Conservation (phyloP, 2,888 invertebrate genomes). For the Spodoptera exigua region DNA sequence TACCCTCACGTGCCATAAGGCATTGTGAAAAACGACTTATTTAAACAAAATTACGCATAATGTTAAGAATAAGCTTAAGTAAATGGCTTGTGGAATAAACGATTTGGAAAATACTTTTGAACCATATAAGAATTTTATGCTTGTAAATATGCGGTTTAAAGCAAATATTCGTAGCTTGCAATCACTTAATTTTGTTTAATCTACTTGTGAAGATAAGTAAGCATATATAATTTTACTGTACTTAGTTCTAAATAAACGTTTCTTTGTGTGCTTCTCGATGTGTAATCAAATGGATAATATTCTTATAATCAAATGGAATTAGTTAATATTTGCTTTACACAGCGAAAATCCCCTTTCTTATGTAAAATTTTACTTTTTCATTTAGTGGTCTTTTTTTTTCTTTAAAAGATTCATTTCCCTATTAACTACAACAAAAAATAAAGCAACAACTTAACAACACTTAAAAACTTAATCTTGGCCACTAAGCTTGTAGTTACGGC, state of each 20-base stretch:
- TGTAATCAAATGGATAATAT: too few species aligned
- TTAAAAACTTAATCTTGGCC: slow-evolving; percentile 17
- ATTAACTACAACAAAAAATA: slow-evolving; percentile 8
- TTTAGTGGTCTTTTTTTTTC: too few species aligned
- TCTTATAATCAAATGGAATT: too few species aligned
- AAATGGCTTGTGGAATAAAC: slow-evolving; percentile 28
- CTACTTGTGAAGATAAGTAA: slow-evolving; percentile 21
- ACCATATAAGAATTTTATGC: slow-evolving; percentile 17
- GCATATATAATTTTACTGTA: slow-evolving; percentile 15
- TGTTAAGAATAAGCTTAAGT: slow-evolving; percentile 39
- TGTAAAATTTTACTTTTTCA: too few species aligned
- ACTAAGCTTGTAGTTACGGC: slow-evolving; percentile 40
- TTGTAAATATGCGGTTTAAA: not conserved
- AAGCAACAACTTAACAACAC: slow-evolving; percentile 20
- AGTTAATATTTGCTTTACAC: too few species aligned
- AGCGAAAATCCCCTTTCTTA: too few species aligned
- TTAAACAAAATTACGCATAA: slow-evolving; percentile 56
- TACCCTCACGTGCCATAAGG: slow-evolving; percentile 52
- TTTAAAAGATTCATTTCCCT: not conserved
- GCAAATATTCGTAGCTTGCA: slow-evolving; percentile 24
- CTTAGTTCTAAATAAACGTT: slow-evolving; percentile 22
- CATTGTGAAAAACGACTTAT: slow-evolving; percentile 53
- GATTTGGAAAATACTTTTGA: slow-evolving; percentile 22
- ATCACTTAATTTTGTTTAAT: slow-evolving; percentile 32
- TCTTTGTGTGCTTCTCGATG: slow-evolving; percentile 19